Conservation (phyloP, 2,797 vertebrate species). For the Melopsittacus undulatus region DNA sequence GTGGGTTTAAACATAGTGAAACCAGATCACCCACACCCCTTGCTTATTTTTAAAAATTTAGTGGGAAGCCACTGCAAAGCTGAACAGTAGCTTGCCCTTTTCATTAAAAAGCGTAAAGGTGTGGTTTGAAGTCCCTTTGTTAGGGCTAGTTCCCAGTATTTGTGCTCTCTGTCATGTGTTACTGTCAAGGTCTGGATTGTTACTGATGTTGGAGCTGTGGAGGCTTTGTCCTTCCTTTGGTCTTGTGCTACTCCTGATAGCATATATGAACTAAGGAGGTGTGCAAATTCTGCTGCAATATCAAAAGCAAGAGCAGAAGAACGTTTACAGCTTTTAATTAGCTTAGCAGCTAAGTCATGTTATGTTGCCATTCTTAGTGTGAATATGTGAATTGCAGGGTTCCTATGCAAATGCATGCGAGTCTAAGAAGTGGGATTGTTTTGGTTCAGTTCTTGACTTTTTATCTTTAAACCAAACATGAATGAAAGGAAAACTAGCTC, state of each 20-base stretch:
- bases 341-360: fast-evolving
- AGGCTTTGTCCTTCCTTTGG: background rate
- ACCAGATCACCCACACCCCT: background rate
- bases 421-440: background rate
- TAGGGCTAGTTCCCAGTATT: background rate
- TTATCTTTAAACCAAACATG: background rate
- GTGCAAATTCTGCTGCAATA: background rate
- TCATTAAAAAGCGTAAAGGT: background rate
- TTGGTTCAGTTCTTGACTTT: background rate
- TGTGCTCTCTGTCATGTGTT: background rate
- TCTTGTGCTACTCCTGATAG: background rate
- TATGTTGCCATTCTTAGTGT: fast-evolving
- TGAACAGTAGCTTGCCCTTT: background rate
- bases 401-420: background rate
- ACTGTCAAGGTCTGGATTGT: background rate
- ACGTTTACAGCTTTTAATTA: background rate
- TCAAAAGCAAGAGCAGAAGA: background rate
- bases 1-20: conserved; percentile 3
- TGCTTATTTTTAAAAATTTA: conserved; percentile 6
- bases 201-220: background rate
- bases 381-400: background rate
- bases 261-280: fast-evolving
- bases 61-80: background rate
- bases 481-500: background rate
- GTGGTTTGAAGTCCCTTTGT: background rate